A percentile compares a stretch with the other conserved stretches of the same genome.
Conservation (phyloP, 2,113 vertebrate species). For the Clupea harengus region DNA sequence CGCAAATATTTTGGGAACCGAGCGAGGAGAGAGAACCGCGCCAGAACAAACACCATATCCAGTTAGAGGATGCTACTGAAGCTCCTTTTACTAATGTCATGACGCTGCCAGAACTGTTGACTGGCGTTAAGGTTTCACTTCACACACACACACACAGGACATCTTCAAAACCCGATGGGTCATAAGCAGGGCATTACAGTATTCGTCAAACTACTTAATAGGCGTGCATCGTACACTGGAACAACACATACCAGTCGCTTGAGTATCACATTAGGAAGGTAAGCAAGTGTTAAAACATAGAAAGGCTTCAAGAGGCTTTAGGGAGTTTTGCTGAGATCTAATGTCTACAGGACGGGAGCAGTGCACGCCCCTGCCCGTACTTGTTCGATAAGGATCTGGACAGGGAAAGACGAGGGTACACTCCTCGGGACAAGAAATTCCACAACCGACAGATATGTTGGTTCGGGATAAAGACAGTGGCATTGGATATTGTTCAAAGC, state of each 20-base stretch:
- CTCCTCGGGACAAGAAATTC: slow-evolving; percentile 6
- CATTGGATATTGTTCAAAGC: neutral
- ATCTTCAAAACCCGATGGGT: too few relatives aligned
- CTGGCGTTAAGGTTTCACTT: neutral
- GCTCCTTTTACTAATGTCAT: neutral
- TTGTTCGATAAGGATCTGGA: slow-evolving; percentile 46
- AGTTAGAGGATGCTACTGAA: slow-evolving; percentile 32
- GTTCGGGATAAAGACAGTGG: neutral
- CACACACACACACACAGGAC: too few relatives aligned
- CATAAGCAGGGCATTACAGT: too few relatives aligned
- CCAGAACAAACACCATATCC: slow-evolving; percentile 32
- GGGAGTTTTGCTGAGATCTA: slow-evolving; percentile 13
- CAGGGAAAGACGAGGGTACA: slow-evolving; percentile 34
- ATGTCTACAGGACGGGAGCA: slow-evolving; percentile 28
- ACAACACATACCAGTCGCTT: too few relatives aligned
- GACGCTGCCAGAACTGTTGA: neutral
- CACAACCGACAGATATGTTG: neutral
- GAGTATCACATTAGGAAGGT: neutral
- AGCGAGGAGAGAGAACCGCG: slow-evolving; percentile 25
- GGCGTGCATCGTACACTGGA: too few relatives aligned
- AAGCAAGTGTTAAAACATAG: neutral
- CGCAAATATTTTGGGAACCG: slow-evolving; percentile 46
- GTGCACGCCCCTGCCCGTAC: slow-evolving; percentile 19
- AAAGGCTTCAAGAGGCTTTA: neutral
- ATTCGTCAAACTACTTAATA: too few relatives aligned